Evolutionary conservation across 2,888 invertebrate genomes (phyloP).

Genomic region (Drosophila picticornis): DNA sequence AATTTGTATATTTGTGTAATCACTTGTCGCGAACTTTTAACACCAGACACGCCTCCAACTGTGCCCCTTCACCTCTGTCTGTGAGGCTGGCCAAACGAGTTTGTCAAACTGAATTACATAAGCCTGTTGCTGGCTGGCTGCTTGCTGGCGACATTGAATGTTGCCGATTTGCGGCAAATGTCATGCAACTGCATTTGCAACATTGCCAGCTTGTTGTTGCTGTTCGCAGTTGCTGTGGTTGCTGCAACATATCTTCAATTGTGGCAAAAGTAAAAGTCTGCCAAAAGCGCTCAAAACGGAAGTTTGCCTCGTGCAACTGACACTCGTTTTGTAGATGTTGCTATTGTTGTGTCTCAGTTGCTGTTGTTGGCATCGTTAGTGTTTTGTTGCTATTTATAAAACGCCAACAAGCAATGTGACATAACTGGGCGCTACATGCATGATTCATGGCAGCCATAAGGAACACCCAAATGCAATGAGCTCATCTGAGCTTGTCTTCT

Average conservation of each 20-base stretch:
- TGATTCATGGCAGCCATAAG: slow-evolving; percentile 61
- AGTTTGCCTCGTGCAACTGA: slow-evolving; percentile 42
- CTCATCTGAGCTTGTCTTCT: slow-evolving; percentile 39
- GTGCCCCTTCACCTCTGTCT: not conserved
- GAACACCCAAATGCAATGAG: slow-evolving; percentile 60
- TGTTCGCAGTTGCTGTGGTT: slow-evolving; percentile 17
- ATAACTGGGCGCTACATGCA: slow-evolving; percentile 42
- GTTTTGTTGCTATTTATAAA: slow-evolving; percentile 44
- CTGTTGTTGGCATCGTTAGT: slow-evolving; percentile 26
- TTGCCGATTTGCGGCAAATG: slow-evolving; percentile 67
- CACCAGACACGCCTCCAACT: not conserved
- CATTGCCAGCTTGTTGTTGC: slow-evolving; percentile 21
- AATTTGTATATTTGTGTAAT: not conserved
- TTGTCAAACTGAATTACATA: slow-evolving; percentile 61
- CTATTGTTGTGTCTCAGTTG: slow-evolving; percentile 24
- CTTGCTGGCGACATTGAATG: slow-evolving; percentile 69
- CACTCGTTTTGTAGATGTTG: slow-evolving; percentile 27
- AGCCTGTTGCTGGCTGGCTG: slow-evolving; percentile 20
- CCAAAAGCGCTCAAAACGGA: slow-evolving; percentile 55
- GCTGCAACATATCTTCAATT: slow-evolving; percentile 50
- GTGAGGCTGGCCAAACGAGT: slow-evolving; percentile 46
- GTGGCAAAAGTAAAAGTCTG: slow-evolving; percentile 70
- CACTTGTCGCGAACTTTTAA: slow-evolving; percentile 7
- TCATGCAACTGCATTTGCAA: slow-evolving; percentile 66
- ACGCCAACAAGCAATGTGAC: slow-evolving; percentile 38